phyloP scores from a whole-genome alignment of 2,888 invertebrate genomes.

The Chalcis sispes region DNA sequence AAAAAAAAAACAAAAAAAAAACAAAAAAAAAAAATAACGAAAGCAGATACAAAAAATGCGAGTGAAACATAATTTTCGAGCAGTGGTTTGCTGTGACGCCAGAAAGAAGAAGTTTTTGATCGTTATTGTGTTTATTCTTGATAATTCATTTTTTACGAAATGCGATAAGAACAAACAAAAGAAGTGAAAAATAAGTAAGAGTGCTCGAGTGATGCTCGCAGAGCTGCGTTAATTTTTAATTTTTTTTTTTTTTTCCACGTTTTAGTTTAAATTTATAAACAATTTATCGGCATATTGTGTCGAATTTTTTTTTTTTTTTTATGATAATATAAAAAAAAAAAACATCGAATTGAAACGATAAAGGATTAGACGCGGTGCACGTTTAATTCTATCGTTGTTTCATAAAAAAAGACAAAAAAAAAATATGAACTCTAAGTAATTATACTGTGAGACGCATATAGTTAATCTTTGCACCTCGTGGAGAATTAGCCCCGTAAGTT shows the following conservation, averaged over 20 bases:
- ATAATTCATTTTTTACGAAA: conserved; percentile 43
- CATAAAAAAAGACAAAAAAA: conserved; percentile 31
- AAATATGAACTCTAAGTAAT: conserved; percentile 34
- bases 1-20: conserved; percentile 51
- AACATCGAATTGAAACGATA: conserved; percentile 46
- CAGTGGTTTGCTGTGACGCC: conserved; percentile 70
- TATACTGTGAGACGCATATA: conserved; percentile 47
- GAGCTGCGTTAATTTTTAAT: conserved; percentile 29
- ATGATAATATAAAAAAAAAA: conserved; percentile 39
- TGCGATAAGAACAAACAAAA: not conserved
- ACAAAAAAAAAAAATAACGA: conserved; percentile 45
- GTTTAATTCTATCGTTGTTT: conserved; percentile 28
- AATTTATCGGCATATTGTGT: conserved; percentile 16
- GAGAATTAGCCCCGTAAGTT: conserved; percentile 45
- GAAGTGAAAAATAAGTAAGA: not conserved
- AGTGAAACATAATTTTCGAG: conserved; percentile 68
- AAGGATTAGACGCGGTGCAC: not conserved
- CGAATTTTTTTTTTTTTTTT: conserved; percentile 41
- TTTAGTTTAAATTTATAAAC: conserved; percentile 41
- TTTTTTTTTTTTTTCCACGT: conserved; percentile 32
- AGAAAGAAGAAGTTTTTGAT: conserved; percentile 60
- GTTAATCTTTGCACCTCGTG: conserved; percentile 48
- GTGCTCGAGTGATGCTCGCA: conserved; percentile 20
- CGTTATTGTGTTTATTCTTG: conserved; percentile 60
- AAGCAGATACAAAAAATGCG: conserved; percentile 45